Evolutionary conservation across 2,888 invertebrate species (phyloP).

Genomic region (Himalopsyche anomala): DNA sequence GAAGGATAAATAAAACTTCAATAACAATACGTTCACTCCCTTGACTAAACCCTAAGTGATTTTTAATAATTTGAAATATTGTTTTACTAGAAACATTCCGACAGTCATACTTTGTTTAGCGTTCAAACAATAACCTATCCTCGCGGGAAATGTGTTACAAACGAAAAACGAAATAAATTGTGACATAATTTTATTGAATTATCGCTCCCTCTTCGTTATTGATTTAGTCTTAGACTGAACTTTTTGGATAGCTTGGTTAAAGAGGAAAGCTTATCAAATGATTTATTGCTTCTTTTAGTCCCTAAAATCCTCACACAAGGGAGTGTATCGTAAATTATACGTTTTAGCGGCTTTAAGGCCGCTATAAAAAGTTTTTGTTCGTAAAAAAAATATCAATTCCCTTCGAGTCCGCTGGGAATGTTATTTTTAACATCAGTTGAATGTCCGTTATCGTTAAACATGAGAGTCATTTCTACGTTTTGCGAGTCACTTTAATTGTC

Average conservation of each 20-base stretch:
- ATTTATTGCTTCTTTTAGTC: slow-evolving; percentile 48
- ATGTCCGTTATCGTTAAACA: background rate
- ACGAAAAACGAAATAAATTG: slow-evolving; percentile 47
- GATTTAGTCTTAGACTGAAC: slow-evolving; percentile 55
- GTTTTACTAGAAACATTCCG: background rate
- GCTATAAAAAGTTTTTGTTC: slow-evolving; percentile 34
- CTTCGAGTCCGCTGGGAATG: background rate
- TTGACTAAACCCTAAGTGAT: background rate
- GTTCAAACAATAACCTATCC: slow-evolving; percentile 18
- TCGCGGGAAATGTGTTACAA: slow-evolving; percentile 39
- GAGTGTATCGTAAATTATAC: slow-evolving; percentile 26
- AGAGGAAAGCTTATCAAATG: slow-evolving; percentile 46
- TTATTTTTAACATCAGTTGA: background rate
- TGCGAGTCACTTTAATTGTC: background rate
- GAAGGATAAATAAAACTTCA: background rate
- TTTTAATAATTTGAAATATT: slow-evolving; percentile 15
- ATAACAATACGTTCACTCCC: background rate
- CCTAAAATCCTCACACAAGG: slow-evolving; percentile 17
- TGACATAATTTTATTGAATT: slow-evolving; percentile 58
- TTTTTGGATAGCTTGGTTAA: slow-evolving; percentile 43
- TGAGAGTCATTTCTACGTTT: background rate
- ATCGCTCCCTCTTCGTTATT: slow-evolving; percentile 53
- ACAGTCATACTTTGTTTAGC: background rate
- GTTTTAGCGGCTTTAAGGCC: slow-evolving; percentile 22
- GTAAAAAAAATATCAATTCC: slow-evolving; percentile 2